These are phyloP conservation scores for Limnephilus rhombicus DNA, from an alignment of 2,888 invertebrate genomes.

Conservation along the genomic window DNA sequence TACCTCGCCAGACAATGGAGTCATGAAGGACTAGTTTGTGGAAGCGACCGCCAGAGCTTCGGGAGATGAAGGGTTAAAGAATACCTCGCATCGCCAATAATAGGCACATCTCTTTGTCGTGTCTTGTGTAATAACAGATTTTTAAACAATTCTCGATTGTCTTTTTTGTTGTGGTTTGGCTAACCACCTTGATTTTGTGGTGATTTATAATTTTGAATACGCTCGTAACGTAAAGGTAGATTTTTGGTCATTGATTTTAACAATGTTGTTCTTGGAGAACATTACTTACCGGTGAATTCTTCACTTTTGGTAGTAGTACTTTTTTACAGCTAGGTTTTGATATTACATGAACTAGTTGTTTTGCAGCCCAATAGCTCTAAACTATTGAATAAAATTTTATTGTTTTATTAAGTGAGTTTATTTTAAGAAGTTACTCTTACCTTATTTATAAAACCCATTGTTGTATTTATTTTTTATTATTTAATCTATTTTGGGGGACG, in stretches of 20 bases:
- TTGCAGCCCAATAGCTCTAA: not conserved
- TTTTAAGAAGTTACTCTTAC: too few relatives aligned
- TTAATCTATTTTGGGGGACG: too few relatives aligned
- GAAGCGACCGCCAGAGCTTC: not conserved
- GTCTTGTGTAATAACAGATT: not conserved
- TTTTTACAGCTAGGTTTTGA: too few relatives aligned
- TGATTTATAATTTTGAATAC: constrained; percentile 15
- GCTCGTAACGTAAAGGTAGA: not conserved
- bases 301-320: not conserved
- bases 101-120: not conserved
- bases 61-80: not conserved
- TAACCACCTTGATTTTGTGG: constrained; percentile 11
- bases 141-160: constrained; percentile 21
- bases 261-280: not conserved
- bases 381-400: not conserved
- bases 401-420: too few relatives aligned
- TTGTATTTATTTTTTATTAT: too few relatives aligned
- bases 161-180: not conserved
- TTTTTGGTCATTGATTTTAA: not conserved
- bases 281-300: not conserved
- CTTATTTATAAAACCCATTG: too few relatives aligned
- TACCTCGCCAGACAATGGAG: constrained; percentile 42
- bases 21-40: not conserved
- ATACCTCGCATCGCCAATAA: not conserved
- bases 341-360: not conserved